Evolutionary conservation across 2,113 vertebrate species (phyloP), one percentile per base, ranked within the genome.

Genomic region (Microcebus griseorufus): DNA sequence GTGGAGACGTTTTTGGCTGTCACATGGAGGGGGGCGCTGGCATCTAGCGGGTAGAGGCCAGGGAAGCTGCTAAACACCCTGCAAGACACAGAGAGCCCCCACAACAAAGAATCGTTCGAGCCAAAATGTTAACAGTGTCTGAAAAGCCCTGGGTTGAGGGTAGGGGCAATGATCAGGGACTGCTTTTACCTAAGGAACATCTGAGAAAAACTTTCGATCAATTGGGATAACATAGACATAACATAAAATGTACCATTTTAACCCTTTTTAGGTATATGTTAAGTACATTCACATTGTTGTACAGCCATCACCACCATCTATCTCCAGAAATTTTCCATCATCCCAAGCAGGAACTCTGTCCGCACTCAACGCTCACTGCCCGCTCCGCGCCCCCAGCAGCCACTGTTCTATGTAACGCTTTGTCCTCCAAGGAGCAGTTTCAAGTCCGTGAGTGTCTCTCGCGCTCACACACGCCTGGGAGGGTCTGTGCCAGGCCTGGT

Each of bases 391-490:
- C 73, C 72, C 51, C 6, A 13, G 55, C 17, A 48, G 82, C 86
- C 76, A 86, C 34, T 20, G 32, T 23, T 87, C 75, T 1, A 64
- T 29, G 11, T 58, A 22, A 20, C 20, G 42, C 65, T 84, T 80
- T 70, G 67, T 78, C 82, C 75, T 55, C 91, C 42, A 93, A 60
- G 58, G 70, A 88, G 70, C 65, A 34, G 60, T 67, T 85, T 48
- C 48, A 67, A 94, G 20, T 45, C 39, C 62, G 48, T n/a, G 16
- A 37, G 62, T 85, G 20, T 64, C 45, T 84, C n/a, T 72, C 11
- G 32, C 6, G 14, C n/a, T 25, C 42, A 17, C 27, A 12, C 32
- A 62, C 1, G 8, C 37, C 29, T 6, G 13, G 42, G 12, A 39
- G 39, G 10, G 18, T 39, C 10, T 70, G 53, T 58, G 78, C 58